phyloP scores from a whole-genome alignment of 2,113 vertebrate species.

The Puma concolor region DNA sequence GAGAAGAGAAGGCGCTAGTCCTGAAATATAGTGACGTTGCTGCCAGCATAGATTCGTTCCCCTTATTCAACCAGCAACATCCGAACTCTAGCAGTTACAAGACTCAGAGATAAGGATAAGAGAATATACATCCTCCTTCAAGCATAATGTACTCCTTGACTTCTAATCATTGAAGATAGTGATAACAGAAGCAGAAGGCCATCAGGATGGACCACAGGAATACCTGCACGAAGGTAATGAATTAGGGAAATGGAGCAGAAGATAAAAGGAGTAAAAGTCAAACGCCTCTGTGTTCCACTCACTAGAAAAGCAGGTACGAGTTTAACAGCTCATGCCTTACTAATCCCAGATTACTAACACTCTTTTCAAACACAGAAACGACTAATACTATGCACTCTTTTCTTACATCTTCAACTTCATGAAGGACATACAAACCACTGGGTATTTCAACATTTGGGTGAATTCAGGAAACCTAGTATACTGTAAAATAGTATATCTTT shows the following conservation, averaged over 20 bases:
- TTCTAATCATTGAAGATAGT: constrained; percentile 12
- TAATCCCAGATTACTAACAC: constrained; percentile 37
- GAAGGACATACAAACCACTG: neutral
- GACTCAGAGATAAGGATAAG: neutral
- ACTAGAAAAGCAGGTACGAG: neutral
- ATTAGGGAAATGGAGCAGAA: neutral
- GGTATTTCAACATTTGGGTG: neutral
- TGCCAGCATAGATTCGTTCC: neutral
- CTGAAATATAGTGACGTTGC: constrained; percentile 32
- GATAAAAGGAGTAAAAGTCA: constrained; percentile 33
- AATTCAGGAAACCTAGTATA: neutral
- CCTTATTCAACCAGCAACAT: neutral
- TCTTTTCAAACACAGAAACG: constrained; percentile 49
- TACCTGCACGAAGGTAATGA: neutral
- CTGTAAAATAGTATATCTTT: neutral
- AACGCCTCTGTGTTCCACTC: constrained; percentile 7
- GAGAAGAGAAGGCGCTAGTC: neutral
- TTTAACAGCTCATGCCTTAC: constrained; percentile 6
- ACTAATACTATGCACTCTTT: neutral
- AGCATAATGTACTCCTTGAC: neutral
- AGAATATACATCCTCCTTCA: neutral
- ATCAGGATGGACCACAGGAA: neutral
- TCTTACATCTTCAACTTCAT: neutral
- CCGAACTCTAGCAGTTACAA: constrained; percentile 13
- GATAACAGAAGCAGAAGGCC: neutral